Base-by-base conservation (phyloP, 1,140 invertebrate species). In the Latrodectus geometricus region DNA sequence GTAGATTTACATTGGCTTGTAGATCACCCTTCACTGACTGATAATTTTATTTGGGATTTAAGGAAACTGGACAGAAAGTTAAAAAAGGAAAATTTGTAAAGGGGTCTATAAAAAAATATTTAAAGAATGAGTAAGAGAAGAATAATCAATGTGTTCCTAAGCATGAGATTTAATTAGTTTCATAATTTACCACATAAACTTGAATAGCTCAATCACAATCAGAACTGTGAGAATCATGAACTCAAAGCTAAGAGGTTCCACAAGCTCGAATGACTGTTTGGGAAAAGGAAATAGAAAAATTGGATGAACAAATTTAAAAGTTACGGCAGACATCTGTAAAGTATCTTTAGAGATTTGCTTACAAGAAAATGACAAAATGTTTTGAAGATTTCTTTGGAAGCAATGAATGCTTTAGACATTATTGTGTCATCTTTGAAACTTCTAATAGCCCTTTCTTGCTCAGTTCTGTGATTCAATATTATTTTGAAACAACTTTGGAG, bases 161-260 rank as follows among this genome's bases (percentile, higher is more conserved):
- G 66, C 75, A 88, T 70, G 79, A 89, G 49, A 66, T 78, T 49
- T 11, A 14, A 35, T 35, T 14, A 61, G 12, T 89, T 87, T 84
- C 87, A 90, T 86, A 91, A 89, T 88, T 86, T 91, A 79, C 90
- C 91, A 61, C 91, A 91, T 72, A 48, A 49, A n/a, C 65, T 82
- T 15, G 88, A n/a, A n/a, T n/a, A n/a, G n/a, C n/a, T n/a, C n/a
- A n/a, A n/a, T 90, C 2, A 35, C 89, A 17, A 75, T 61, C 35
- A 90, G 52, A 75, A 87, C 4, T 87, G 49, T 8, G 74, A 77
- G 70, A 81, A 78, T 15, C 86, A 80, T 61, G 90, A 82, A 8
- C 52, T 54, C 17, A 56, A 48, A 7, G n/a, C n/a, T n/a, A n/a
- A n/a, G n/a, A n/a, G n/a, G n/a, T n/a, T n/a, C n/a, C n/a, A n/a